Percentiles rank a stretch among this genome's conserved stretches.
Evolutionary conservation across 2,888 invertebrate species (phyloP).

Genomic region (Tribolium freemani): DNA sequence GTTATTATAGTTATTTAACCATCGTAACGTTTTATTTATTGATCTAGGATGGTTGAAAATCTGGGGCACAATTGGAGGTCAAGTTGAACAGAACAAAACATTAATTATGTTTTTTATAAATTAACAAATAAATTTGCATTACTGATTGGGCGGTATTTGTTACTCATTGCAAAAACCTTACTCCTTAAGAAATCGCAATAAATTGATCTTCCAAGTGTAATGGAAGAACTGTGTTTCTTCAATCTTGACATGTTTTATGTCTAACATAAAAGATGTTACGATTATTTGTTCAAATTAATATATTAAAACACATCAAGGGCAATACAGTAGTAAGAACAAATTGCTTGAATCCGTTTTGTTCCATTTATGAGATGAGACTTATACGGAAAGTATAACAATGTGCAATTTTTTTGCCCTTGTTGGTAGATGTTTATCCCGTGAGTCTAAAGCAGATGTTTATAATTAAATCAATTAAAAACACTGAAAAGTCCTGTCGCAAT

Average conservation of each 20-base stretch:
- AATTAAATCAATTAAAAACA: neutral
- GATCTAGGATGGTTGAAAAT: neutral
- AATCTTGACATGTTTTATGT: no score
- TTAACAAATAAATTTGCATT: no score
- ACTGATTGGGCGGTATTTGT: no score
- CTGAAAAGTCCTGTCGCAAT: no score
- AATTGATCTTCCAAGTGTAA: neutral
- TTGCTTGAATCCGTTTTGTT: slow-evolving; percentile 9
- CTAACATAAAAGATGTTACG: neutral
- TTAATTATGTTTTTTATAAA: no score
- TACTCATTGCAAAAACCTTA: neutral
- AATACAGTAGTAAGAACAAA: slow-evolving; percentile 5
- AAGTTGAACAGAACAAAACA: neutral
- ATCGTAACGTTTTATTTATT: neutral
- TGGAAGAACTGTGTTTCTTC: no score
- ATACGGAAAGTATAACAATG: slow-evolving; percentile 8
- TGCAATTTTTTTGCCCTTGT: slow-evolving; percentile 13
- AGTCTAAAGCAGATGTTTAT: slow-evolving; percentile 14
- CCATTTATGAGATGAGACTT: slow-evolving; percentile 1
- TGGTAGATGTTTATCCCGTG: slow-evolving; percentile 10
- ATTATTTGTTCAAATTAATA: neutral
- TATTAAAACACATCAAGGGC: slow-evolving; percentile 24
- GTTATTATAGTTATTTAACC: neutral
- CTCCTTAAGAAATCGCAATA: neutral
- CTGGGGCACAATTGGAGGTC: neutral